A percentile compares a stretch with the other conserved stretches of the same genome.
phyloP scores from a whole-genome alignment of 2,113 vertebrate species.

The Spizaetus ornatus region DNA sequence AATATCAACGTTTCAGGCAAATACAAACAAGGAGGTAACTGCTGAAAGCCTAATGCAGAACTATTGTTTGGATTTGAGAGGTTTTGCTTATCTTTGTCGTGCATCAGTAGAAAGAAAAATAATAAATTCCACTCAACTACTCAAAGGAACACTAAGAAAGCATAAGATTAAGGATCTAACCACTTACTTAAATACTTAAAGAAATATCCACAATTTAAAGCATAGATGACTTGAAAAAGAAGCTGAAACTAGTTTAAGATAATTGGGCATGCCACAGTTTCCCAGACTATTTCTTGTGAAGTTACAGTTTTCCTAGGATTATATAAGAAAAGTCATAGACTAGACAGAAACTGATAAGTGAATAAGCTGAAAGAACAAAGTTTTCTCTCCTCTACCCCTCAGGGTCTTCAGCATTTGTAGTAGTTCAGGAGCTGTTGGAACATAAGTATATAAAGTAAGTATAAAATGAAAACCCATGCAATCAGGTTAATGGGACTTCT shows the following conservation, averaged over 20 bases:
- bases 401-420: background rate
- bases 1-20: background rate
- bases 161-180: background rate
- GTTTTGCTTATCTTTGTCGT: background rate
- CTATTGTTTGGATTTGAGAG: background rate
- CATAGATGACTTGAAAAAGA: background rate
- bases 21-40: constrained; percentile 9
- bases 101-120: background rate
- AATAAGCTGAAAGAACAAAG: background rate
- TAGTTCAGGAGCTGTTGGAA: background rate
- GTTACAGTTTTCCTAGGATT: background rate
- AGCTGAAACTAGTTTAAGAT: background rate
- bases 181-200: background rate
- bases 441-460: background rate
- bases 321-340: background rate
- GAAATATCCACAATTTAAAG: background rate
- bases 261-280: background rate
- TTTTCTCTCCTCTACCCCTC: background rate
- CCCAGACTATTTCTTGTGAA: background rate
- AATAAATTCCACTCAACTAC: background rate
- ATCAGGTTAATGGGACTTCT: background rate
- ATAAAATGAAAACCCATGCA: background rate
- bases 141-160: background rate
- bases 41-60: background rate
- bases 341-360: background rate